Percentiles rank a stretch among this genome's conserved stretches.
phyloP scores from a whole-genome alignment of 2,113 vertebrate genomes.

The Esox niger region DNA sequence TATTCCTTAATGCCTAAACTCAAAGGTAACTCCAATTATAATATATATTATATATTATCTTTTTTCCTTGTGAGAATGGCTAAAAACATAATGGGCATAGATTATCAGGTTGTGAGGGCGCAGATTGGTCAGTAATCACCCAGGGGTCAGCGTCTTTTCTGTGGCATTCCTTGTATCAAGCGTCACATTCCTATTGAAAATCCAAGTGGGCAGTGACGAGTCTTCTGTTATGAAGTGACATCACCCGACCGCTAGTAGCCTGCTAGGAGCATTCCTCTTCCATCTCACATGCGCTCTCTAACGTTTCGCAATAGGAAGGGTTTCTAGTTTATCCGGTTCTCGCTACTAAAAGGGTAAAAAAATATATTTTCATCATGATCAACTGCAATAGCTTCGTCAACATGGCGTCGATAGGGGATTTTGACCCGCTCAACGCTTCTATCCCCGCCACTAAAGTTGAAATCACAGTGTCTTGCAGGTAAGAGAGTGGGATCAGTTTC shows the following conservation, averaged over 20 bases:
- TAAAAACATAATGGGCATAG: too few relatives aligned
- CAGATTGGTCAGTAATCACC: too few relatives aligned
- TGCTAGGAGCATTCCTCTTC: neutral
- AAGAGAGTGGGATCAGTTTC: constrained; percentile 45
- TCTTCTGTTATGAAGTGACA: too few relatives aligned
- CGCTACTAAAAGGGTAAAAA: constrained; percentile 34
- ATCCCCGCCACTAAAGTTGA: constrained; percentile 91
- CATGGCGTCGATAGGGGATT: constrained; percentile 86
- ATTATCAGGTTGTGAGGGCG: too few relatives aligned
- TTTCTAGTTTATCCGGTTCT: constrained; percentile 3
- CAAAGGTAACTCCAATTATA: too few relatives aligned
- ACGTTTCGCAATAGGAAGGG: constrained; percentile 45
- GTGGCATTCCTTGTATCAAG: too few relatives aligned
- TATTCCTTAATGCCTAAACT: too few relatives aligned
- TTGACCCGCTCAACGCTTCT: constrained; percentile 80
- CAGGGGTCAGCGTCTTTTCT: too few relatives aligned
- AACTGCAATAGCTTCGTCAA: constrained; percentile 72
- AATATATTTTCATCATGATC: constrained; percentile 57
- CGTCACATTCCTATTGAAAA: too few relatives aligned
- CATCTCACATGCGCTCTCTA: constrained; percentile 32
- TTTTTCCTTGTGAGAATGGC: too few relatives aligned
- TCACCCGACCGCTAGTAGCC: constrained; percentile 24
- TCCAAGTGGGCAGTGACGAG: too few relatives aligned
- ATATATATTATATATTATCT: too few relatives aligned
- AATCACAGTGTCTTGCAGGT: constrained; percentile 92